These are phyloP conservation scores for Micropoecilia bifurca DNA, from an alignment of 2,797 vertebrate genomes.

Conservation along the genomic window DNA sequence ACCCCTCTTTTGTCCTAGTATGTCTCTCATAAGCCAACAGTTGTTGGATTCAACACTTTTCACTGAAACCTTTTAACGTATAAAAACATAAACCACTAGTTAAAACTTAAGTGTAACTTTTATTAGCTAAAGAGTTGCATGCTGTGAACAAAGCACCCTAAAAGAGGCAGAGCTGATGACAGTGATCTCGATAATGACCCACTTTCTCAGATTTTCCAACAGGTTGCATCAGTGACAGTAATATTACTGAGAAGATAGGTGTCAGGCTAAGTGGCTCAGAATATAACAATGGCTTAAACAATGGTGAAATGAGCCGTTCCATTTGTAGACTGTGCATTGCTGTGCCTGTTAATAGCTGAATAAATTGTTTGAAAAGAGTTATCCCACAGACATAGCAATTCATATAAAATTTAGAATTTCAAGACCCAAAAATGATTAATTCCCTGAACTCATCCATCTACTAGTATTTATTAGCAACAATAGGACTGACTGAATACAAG, in stretches of 20 bases:
- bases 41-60: not conserved
- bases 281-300: not conserved
- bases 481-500: slow-evolving; percentile 27
- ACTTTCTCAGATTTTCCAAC: not conserved
- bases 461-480: slow-evolving; percentile 41
- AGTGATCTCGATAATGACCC: not conserved
- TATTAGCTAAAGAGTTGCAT: not conserved
- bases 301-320: not conserved
- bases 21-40: not conserved
- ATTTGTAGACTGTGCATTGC: not conserved
- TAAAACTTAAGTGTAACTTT: not conserved
- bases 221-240: not conserved
- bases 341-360: not conserved
- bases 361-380: no score
- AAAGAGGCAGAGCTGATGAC: not conserved
- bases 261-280: not conserved
- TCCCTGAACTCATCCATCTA: slow-evolving; percentile 49
- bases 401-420: no score
- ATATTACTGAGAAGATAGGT: not conserved
- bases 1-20: not conserved
- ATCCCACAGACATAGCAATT: no score
- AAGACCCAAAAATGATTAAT: slow-evolving; percentile 59
- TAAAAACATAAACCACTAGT: not conserved
- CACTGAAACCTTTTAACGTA: not conserved
- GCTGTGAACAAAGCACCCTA: not conserved